Conservation (phyloP, 1,140 invertebrate genomes). For the Lepidurus couesii region DNA sequence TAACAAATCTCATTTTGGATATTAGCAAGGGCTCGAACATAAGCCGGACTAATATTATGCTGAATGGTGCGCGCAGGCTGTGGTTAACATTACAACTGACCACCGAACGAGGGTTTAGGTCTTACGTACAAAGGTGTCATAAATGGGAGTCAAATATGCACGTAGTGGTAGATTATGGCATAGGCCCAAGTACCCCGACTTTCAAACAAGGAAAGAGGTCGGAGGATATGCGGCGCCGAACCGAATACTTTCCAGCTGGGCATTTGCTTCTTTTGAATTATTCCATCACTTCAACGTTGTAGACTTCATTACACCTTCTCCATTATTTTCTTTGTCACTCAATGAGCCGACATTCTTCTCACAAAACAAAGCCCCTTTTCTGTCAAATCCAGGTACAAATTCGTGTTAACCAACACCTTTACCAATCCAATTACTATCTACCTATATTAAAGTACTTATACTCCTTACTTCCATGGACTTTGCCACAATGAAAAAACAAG, state of each 20-base stretch:
- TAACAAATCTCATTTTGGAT: too few species aligned
- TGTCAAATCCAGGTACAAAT: slow-evolving; percentile 1
- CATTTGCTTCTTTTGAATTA: background rate
- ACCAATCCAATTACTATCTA: background rate
- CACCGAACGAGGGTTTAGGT: too few species aligned
- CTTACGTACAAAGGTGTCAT: too few species aligned
- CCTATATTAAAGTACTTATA: background rate
- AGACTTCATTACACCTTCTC: background rate
- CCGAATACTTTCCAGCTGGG: background rate
- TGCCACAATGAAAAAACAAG: background rate
- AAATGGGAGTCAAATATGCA: too few species aligned
- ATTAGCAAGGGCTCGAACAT: too few species aligned
- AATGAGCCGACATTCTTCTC: slow-evolving; percentile 18
- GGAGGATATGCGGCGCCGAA: background rate
- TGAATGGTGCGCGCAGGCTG: too few species aligned
- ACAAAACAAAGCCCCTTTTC: background rate
- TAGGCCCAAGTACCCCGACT: too few species aligned
- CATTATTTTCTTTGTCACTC: slow-evolving; percentile 4
- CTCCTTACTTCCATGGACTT: background rate
- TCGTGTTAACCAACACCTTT: slow-evolving; percentile 22
- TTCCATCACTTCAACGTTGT: background rate
- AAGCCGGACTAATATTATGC: too few species aligned
- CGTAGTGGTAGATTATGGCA: too few species aligned
- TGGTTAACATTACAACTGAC: too few species aligned
- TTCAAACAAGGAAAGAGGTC: background rate